Percentiles rank a stretch among this genome's conserved stretches.
Conservation (phyloP, 2,797 vertebrate species). For the Sebastolobus alascanus region DNA sequence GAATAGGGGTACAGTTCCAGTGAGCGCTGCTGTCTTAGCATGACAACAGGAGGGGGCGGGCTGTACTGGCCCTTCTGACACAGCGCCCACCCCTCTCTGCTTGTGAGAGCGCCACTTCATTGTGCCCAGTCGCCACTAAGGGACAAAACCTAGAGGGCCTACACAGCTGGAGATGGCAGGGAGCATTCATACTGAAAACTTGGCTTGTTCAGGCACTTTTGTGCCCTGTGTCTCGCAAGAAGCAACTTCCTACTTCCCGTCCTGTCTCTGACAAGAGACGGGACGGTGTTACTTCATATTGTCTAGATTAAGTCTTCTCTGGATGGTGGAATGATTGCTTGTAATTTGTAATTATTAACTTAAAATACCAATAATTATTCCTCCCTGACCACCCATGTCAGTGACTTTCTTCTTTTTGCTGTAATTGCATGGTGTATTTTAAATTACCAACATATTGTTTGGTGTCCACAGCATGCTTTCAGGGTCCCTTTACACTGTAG, state of each 20-base stretch:
- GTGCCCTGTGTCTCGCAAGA: conserved; percentile 71
- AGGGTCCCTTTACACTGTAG: conserved; percentile 2
- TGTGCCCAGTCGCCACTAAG: conserved; percentile 65
- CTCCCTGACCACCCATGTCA: background rate
- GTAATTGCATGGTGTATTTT: background rate
- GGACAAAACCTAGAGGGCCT: conserved; percentile 73
- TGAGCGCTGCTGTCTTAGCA: conserved; percentile 83
- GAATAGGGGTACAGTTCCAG: conserved; percentile 85
- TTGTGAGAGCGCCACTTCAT: conserved; percentile 78
- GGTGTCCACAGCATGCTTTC: conserved; percentile 9
- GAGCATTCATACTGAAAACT: conserved; percentile 76
- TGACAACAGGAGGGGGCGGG: conserved; percentile 81
- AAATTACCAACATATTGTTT: background rate
- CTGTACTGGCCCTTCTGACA: conserved; percentile 62
- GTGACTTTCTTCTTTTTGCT: background rate
- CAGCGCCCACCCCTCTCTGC: conserved; percentile 77
- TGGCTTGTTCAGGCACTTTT: conserved; percentile 78
- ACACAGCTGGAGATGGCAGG: conserved; percentile 80
- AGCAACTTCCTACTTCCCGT: conserved; percentile 78
- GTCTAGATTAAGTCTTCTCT: conserved; percentile 47
- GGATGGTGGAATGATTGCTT: conserved; percentile 12
- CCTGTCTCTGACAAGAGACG: conserved; percentile 61
- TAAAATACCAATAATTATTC: conserved; percentile 21
- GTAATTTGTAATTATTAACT: conserved; percentile 44
- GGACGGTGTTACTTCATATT: conserved; percentile 49